Conservation (phyloP, 2,888 invertebrate species). For the Lordiphosa fenestrarum region DNA sequence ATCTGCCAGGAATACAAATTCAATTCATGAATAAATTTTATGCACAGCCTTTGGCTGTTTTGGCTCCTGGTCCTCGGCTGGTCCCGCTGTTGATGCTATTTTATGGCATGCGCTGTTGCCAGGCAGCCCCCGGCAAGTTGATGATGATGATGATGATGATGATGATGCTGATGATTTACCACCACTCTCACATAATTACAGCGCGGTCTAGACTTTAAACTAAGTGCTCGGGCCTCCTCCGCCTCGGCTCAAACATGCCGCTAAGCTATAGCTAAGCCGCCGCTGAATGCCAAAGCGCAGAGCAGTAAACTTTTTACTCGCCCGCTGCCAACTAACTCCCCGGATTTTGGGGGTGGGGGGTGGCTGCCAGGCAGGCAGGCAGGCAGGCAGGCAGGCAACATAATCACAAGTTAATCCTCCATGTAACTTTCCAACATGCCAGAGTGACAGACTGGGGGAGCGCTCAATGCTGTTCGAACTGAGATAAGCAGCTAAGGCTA, state of each 20-base stretch:
- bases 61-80: conserved; percentile 22
- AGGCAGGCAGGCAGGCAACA: conserved; percentile 33
- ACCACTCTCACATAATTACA: conserved; percentile 46
- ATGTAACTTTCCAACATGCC: conserved; percentile 59
- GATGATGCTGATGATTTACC: conserved; percentile 26
- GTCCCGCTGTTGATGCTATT: conserved; percentile 26
- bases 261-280: conserved; percentile 59
- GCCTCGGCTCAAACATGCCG: conserved; percentile 45
- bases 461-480: conserved; percentile 46
- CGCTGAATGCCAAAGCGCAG: conserved; percentile 33
- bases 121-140: conserved; percentile 4
- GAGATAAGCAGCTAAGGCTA: conserved; percentile 61
- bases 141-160: background rate
- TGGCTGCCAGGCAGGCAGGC: background rate
- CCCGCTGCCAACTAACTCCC: conserved; percentile 17
- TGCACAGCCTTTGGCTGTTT: conserved; percentile 41
- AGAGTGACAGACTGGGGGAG: background rate
- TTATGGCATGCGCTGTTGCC: conserved; percentile 26
- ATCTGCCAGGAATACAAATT: conserved; percentile 73
- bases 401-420: conserved; percentile 73
- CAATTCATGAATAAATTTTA: conserved; percentile 76
- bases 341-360: background rate
- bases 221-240: conserved; percentile 7
- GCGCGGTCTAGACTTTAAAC: conserved; percentile 39
- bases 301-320: conserved; percentile 35